Percentiles rank a stretch among this genome's conserved stretches.
These are phyloP conservation scores for Bellardia bayeri DNA, from an alignment of 2,888 invertebrate species.

Conservation along the genomic window DNA sequence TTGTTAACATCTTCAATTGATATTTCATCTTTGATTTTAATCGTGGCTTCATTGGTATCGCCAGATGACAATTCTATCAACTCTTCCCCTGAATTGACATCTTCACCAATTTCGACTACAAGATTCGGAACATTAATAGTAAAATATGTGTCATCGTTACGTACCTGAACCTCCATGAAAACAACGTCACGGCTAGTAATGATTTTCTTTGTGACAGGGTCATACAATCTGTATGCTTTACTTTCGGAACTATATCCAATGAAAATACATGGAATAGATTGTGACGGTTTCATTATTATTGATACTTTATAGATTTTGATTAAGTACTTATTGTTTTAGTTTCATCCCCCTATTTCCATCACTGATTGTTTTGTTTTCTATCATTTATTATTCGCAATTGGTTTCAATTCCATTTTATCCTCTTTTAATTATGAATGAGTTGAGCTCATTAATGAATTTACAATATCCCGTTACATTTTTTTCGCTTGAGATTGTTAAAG, in stretches of 20 bases:
- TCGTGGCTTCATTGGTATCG: not conserved
- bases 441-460: too few species aligned
- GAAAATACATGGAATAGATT: constrained; percentile 70
- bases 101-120: constrained; percentile 1
- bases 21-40: not conserved
- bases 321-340: too few species aligned
- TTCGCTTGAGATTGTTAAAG: too few species aligned
- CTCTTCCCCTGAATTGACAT: constrained; percentile 55
- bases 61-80: constrained; percentile 33
- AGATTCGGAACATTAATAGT: constrained; percentile 23
- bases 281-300: too few species aligned
- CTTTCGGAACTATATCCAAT: too few species aligned
- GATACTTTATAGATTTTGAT: too few species aligned
- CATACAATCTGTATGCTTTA: constrained; percentile 67
- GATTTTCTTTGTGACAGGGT: constrained; percentile 59
- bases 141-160: constrained; percentile 9
- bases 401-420: too few species aligned
- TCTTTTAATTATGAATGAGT: too few species aligned
- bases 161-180: constrained; percentile 66
- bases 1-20: not conserved
- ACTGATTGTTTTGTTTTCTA: too few species aligned
- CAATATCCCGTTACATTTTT: too few species aligned
- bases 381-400: too few species aligned
- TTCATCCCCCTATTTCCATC: too few species aligned
- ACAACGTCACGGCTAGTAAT: constrained; percentile 64